Base-by-base conservation (phyloP, 2,113 vertebrate genomes). In the Phyllostomus discolor region DNA sequence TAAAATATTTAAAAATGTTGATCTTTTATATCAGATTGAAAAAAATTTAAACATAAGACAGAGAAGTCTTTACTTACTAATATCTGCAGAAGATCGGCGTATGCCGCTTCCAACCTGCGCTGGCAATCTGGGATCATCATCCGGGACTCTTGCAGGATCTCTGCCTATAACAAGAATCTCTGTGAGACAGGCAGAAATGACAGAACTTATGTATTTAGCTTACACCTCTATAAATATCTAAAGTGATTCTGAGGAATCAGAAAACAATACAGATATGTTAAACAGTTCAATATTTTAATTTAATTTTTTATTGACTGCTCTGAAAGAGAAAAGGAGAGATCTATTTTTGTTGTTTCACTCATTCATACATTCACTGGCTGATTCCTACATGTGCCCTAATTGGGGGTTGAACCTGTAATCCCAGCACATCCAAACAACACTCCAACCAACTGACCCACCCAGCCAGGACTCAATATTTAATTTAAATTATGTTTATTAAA, bases 101-200 rank as follows among this genome's bases (percentile, higher is more conserved):
- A 98, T 12, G 99, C 99, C 0, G 97, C 95, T 97, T 99, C 98
- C 98, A 99, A 98, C 87, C 99, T 99, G 70, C 99, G 99, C 78
- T 99, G 99, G 97, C 99, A 99, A 97, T 99, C 99, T 20, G 99
- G 99, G 97, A 99, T 99, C 99, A 99, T 99, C 99, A 99, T 99
- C 92, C 97, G 98, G 90, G 99, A 99, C 97, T 99, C 99, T 96
- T 99, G 99, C 92, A 99, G 96, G 35, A 99, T 99, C 98, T 99
- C 99, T 0, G 98, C 97, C 99, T 99, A 97, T 96, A 98, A 98
- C 48, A 83, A 64, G 75, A 95, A 41, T 16, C 59, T 76, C 28
- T 75, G 17, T 97, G 24, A 82, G 76, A 78, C 31, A 78, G 3
- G 24, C 11, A 46, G n/a, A 82, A 19, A 81, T 22, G 46, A 78